Evolutionary conservation across 2,113 vertebrate genomes (phyloP), one percentile per base, ranked within the genome.

Genomic region (Ginglymostoma cirratum): DNA sequence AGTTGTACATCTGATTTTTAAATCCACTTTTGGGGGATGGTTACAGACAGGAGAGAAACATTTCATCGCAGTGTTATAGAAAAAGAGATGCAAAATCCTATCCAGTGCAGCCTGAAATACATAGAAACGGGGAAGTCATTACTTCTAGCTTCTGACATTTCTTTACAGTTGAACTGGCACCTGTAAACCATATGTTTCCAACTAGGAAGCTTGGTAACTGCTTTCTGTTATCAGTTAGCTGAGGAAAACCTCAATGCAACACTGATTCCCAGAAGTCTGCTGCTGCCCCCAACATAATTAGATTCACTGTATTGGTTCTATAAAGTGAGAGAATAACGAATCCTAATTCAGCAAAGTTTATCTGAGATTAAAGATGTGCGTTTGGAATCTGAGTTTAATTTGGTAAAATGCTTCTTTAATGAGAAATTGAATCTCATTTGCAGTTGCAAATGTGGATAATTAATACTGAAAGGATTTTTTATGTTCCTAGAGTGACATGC

Each of bases 121-220:
- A 65, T 65, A 95, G 95, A 90, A 42, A 30, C 69, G 17, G 96
- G 96, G 96, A 96, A 96, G 94, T 95, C 96, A 95, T 96, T 96
- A 96, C 52, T 97, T 96, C 96, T 96, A 96, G 96, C 96, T 93
- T 95, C 96, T 97, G 96, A n/a, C 96, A 72, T 96, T 94, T 95
- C 87, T 96, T 97, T 97, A 96, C 97, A 96, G 96, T 96, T 97
- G 97, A 95, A 76, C 94, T 45, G 96, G 96, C 97, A 97, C 97
- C 97, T 98, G 97, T 95, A 69, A 95, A 42, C 69, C 94, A 72
- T 70, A 27, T 70, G 93, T 95, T 55, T n/a, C 83, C 96, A 96
- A 96, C 96, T 97, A 98, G 98, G 98, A 98, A 98, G 98, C 97
- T 97, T 97, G 96, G 97, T 97, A 98, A 98, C 98, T 97, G 97